Percentiles rank a stretch among this genome's conserved stretches.
Evolutionary conservation across 2,113 vertebrate genomes (phyloP).

Genomic region (Ailurus styani): DNA sequence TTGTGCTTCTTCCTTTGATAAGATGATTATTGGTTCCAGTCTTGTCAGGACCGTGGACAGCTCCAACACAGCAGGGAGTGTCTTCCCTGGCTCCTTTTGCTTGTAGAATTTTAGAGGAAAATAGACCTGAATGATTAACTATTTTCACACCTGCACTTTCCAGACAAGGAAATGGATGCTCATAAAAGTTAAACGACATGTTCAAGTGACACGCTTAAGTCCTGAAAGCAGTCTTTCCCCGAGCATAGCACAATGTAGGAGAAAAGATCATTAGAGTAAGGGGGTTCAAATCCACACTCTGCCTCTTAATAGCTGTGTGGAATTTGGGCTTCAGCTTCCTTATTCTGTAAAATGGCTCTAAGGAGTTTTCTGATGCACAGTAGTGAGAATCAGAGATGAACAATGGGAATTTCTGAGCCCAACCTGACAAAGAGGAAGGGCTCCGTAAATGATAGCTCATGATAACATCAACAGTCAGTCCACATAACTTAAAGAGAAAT

Average conservation of each 20-base stretch:
- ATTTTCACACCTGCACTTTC: background rate
- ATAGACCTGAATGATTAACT: background rate
- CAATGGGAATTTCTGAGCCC: background rate
- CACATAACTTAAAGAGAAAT: background rate
- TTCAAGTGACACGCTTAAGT: background rate
- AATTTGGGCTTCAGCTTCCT: background rate
- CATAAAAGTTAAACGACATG: background rate
- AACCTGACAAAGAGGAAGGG: background rate
- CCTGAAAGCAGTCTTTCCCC: background rate
- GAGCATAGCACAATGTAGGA: background rate
- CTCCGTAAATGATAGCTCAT: background rate
- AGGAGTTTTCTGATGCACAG: background rate
- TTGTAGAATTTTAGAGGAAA: background rate
- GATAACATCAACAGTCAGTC: background rate
- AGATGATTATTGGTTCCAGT: background rate
- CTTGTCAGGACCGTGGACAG: constrained; percentile 79
- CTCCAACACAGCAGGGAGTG: background rate
- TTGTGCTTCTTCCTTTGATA: constrained; percentile 42
- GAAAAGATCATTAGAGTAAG: background rate
- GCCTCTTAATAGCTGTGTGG: background rate
- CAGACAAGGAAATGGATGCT: background rate
- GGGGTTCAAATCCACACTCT: background rate
- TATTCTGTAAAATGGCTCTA: background rate
- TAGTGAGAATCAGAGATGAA: background rate
- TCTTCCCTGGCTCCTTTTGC: background rate